Evolutionary conservation across 23 tunicate genomes (phyloP), one percentile per base, ranked within the genome.

Genomic region (Corella eumyota): DNA sequence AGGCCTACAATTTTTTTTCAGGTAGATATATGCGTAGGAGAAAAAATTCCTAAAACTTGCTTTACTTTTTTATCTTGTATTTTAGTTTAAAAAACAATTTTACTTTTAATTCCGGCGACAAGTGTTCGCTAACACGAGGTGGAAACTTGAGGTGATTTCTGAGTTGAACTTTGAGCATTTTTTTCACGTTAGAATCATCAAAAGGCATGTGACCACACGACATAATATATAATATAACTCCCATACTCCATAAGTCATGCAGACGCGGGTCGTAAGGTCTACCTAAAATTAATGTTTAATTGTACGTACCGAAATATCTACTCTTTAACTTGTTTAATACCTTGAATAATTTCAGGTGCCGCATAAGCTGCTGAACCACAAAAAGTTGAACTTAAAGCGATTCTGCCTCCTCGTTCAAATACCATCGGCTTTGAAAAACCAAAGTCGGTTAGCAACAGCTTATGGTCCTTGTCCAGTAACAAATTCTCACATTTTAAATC

Each of bases 301-400:
- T n/a, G n/a, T n/a, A n/a, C n/a, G n/a, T n/a, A n/a, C n/a, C n/a
- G n/a, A n/a, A n/a, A n/a, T n/a, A n/a, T n/a, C n/a, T n/a, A n/a
- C n/a, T n/a, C n/a, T n/a, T n/a, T n/a, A n/a, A n/a, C n/a, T n/a
- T n/a, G n/a, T n/a, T n/a, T n/a, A n/a, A n/a, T 63, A 71, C 95
- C 98, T 69, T 75, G 82, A 29, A 90, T 90, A 20, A 90, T 90
- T 63, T 90, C 98, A 25, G 98, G 98, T 2, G 98, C 98, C 1
- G 98, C 98, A 47, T 90, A 90, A 3, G 98, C 98, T 2, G 98
- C 98, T 19, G 91, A 80, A 1, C 98, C 98, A 51, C 90, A 90
- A 48, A 90, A 80, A 2, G 98, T 90, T 5, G 61, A 51, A 46
- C 88, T 79, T 3, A 73, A 55, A 38, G 36, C 25, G 1, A 77